Conservation (phyloP, 2,888 invertebrate genomes). For the Mimachlamys varia region DNA sequence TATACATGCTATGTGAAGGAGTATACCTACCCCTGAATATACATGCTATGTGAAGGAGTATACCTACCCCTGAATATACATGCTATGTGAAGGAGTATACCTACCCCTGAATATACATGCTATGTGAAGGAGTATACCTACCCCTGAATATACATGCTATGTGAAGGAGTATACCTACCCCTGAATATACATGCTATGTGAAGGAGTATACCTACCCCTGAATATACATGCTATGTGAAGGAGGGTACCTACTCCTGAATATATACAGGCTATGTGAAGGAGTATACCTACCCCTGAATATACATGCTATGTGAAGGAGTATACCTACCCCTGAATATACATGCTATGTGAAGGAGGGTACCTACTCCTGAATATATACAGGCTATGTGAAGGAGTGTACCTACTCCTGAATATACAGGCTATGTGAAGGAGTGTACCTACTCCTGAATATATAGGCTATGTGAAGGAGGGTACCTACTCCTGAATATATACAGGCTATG, state of each 20-base stretch:
- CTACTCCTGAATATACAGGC: constrained; percentile 72
- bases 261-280: constrained; percentile 74
- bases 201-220: constrained; percentile 72
- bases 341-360: constrained; percentile 74
- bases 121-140: constrained; percentile 73
- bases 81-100: constrained; percentile 73
- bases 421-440: constrained; percentile 73
- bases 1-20: constrained; percentile 74
- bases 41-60: constrained; percentile 74
- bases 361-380: constrained; percentile 71
- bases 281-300: constrained; percentile 72
- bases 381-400: constrained; percentile 74
- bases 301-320: constrained; percentile 73
- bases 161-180: constrained; percentile 73
- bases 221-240: constrained; percentile 74
- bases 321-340: constrained; percentile 73
- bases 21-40: constrained; percentile 71
- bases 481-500: constrained; percentile 72
- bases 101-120: constrained; percentile 72
- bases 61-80: constrained; percentile 73
- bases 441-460: constrained; percentile 73
- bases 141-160: constrained; percentile 74
- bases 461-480: constrained; percentile 73
- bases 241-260: constrained; percentile 71
- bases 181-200: constrained; percentile 74